Conservation (phyloP, 2,888 invertebrate genomes). For the Synergus itoensis region DNA sequence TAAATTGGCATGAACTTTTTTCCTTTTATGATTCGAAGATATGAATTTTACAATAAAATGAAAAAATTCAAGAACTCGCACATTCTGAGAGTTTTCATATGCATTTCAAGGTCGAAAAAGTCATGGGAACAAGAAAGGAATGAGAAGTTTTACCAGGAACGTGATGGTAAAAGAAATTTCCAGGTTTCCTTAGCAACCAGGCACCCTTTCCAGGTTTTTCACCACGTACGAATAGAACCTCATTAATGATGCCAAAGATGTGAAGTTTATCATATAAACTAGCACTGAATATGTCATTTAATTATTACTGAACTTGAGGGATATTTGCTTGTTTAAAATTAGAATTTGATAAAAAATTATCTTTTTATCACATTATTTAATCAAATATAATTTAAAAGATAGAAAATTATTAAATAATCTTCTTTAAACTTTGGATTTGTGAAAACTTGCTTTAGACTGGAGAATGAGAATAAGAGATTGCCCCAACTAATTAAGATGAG, state of each 20-base stretch:
- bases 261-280: neutral
- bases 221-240: neutral
- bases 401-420: no score
- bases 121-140: neutral
- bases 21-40: neutral
- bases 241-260: neutral
- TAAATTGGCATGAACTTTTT: neutral
- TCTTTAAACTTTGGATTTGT: neutral
- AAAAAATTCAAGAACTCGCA: neutral
- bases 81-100: neutral
- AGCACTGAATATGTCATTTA: neutral
- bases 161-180: constrained; percentile 11
- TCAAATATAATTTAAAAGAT: neutral
- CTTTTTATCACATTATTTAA: neutral
- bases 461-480: neutral
- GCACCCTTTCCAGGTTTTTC: neutral
- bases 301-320: neutral
- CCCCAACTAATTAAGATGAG: neutral
- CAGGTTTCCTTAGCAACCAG: constrained; percentile 22
- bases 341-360: neutral
- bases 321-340: neutral
- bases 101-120: neutral
- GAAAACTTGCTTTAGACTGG: neutral
- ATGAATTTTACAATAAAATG: neutral
- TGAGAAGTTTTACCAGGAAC: constrained; percentile 2